A percentile compares a stretch with the other conserved stretches of the same genome.
Evolutionary conservation across 2,113 vertebrate species (phyloP).

Genomic region (Osmerus eperlanus): DNA sequence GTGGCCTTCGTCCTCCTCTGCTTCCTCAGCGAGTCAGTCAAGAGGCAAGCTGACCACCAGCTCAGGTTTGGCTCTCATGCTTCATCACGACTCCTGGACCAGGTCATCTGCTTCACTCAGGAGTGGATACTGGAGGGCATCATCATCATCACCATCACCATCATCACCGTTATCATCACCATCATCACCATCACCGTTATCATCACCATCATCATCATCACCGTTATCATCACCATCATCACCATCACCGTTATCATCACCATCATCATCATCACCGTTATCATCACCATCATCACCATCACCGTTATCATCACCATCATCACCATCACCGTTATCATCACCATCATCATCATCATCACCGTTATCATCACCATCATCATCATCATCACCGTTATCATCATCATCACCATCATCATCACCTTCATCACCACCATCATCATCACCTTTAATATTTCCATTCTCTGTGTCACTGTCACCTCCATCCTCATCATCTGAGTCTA

Average conservation of each 20-base stretch:
- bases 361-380: conserved; percentile 18
- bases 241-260: neutral
- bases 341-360: neutral
- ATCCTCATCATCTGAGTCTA: no score
- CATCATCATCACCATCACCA: neutral
- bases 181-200: neutral
- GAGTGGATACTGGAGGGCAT: conserved; percentile 37
- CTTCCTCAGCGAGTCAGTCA: conserved; percentile 49
- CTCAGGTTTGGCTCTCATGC: conserved; percentile 85
- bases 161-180: conserved; percentile 3
- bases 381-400: conserved; percentile 3
- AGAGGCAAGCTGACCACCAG: conserved; percentile 55
- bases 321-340: neutral
- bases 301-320: neutral
- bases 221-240: neutral
- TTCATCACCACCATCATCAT: no score
- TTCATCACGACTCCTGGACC: conserved; percentile 7
- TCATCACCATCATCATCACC: conserved; percentile 1
- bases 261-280: neutral
- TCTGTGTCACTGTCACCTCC: no score
- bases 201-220: neutral
- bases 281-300: neutral
- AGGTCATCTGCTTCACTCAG: neutral
- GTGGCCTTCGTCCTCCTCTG: conserved; percentile 49
- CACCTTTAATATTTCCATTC: no score